A percentile compares a stretch with the other conserved stretches of the same genome.
phyloP scores from a whole-genome alignment of 2,888 invertebrate species.

The Falcaria lacertinaria region DNA sequence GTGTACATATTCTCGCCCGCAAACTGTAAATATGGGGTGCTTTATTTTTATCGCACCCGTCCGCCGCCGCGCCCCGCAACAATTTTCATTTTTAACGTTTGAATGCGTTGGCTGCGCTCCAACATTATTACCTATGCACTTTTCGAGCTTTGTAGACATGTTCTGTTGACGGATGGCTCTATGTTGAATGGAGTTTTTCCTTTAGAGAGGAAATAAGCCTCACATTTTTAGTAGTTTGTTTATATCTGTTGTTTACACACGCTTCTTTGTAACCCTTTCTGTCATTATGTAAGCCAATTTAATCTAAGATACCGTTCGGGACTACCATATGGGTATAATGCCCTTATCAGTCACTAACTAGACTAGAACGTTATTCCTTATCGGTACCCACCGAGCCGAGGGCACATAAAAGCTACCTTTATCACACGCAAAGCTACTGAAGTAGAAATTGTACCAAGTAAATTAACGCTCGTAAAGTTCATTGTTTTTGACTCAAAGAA shows the following conservation, averaged over 20 bases:
- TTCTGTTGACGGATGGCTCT: constrained; percentile 1
- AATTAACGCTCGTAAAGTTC: not conserved
- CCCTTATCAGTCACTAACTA: not conserved
- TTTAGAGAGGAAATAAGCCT: not conserved
- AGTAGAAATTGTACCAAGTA: not conserved
- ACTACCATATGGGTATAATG: too few species aligned
- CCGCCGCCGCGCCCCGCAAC: constrained; percentile 17
- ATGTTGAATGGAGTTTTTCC: not conserved
- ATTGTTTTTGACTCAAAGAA: not conserved
- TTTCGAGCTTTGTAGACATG: constrained; percentile 23
- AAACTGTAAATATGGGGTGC: constrained; percentile 15
- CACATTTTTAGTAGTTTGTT: too few species aligned
- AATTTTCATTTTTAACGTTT: constrained; percentile 22
- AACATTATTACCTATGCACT: constrained; percentile 25
- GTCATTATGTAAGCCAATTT: too few species aligned
- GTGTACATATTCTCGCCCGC: constrained; percentile 14
- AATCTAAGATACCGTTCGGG: too few species aligned
- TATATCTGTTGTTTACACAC: too few species aligned
- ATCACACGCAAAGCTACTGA: not conserved
- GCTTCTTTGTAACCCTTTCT: too few species aligned
- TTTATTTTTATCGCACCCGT: constrained; percentile 21
- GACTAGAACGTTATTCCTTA: not conserved
- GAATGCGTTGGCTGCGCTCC: constrained; percentile 31
- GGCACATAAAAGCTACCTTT: not conserved
- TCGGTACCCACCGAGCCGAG: not conserved